Base-by-base conservation (phyloP, 2,113 vertebrate species). In the Chaenocephalus aceratus region DNA sequence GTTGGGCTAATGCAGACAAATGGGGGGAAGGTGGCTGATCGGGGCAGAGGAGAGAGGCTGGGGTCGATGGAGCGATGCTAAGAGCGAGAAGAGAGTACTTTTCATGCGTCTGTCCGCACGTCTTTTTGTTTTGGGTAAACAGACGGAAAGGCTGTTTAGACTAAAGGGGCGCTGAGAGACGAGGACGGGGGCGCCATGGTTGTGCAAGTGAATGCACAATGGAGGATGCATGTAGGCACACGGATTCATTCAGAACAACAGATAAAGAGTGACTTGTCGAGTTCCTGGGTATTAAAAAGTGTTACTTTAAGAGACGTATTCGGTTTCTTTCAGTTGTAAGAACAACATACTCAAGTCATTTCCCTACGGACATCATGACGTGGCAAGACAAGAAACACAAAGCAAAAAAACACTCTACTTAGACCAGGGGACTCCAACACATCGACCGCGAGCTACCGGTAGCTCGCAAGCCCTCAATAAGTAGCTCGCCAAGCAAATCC, bases 101-200 rank as follows among this genome's bases (percentile, higher is more conserved):
- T 87, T 84, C 54, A 82, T 64, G 49, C 64, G 82, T 93, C 91
- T 89, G 72, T 94, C 93, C 48, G 10, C 92, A 91, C 90, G 21
- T 80, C 69, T 45, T 77, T 87, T 79, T 91, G 89, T 91, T 93
- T 88, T 78, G 91, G 79, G 92, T 94, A 94, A 95, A 95, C 93
- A 93, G 64, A 76, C 81, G 92, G 93, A 94, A 91, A 93, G 89
- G 90, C 86, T 86, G 80, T 89, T 92, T 84, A 52, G 76, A 83
- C 86, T 85, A 21, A 86, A 90, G 84, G 72, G 79, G 78, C 75
- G 88, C 86, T 90, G 93, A 94, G 76, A 91, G 84, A 80, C 7
- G 53, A 75, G 79, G 87, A 72, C 18, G 26, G 16, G 85, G 73
- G 60, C 45, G 62, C 45, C 71, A 72, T 18, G 52, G 79, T 65